Base-by-base conservation (phyloP, 2,888 invertebrate genomes). In the Lithophane socia region DNA sequence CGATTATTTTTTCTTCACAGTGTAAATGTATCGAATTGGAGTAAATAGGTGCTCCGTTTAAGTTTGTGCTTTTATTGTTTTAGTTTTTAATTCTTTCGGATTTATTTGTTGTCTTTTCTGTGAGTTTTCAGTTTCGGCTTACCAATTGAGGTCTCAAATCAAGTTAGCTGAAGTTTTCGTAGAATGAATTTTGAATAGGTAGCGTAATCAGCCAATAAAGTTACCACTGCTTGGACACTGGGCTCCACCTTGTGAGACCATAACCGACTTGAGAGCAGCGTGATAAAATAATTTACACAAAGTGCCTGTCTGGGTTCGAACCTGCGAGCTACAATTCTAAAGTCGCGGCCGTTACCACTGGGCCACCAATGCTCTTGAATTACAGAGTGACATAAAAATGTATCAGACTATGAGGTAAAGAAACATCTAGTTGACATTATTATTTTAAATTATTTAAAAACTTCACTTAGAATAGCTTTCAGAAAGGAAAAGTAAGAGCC, bases 21-120 rank as follows among this genome's bases (percentile, higher is more conserved):
- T 83, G 89, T 89, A 91, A 90, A 91, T 91, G 88, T 89, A 87
- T 90, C 71, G 77, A 56, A 73, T 79, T 73, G 71, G 65, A 76
- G 85, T 84, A 85, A 87, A 86, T 82, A 77, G 85, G 83, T 80
- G 73, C 60, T 81, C 68, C 63, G 70, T 86, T 88, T 83, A 83
- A 68, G 75, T 74, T 72, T 79, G 73, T 63, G 68, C 67, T 86
- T 85, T 86, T 83, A 83, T 83, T 85, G 80, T 63, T 83, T 42
- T 69, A 75, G 71, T 77, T 85, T 74, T 82, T 83, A 70, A 76
- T 69, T 76, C 29, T 69, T 84, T 29, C 18, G 42, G 60, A 72
- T 74, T 73, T 79, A 44, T 82, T 86, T 73, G 56, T 67, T 54
- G 77, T 75, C n/a, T 69, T 77, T 77, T 85, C 42, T 70, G 37